Base-by-base conservation (phyloP, 2,888 invertebrate genomes). In the Leptopilina drosophilae region DNA sequence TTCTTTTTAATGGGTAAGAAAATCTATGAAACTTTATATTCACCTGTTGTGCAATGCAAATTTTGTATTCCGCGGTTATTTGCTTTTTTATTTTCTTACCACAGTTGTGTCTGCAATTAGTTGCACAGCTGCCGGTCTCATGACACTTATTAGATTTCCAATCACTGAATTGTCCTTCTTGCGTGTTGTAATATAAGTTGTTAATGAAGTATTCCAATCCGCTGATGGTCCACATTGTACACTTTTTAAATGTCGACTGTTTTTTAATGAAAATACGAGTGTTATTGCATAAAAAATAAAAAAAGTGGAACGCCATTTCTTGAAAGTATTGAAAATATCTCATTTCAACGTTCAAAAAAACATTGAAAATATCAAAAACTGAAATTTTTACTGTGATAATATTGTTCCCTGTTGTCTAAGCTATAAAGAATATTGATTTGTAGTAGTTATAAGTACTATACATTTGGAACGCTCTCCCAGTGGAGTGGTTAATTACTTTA, bases 41-140 rank as follows among this genome's bases (percentile, higher is more conserved):
- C 14, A 59, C 14, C 56, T 12, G 5, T 20, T 62, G 20, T 6
- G 15, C 20, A 62, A 62, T 62, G 9, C 20, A 9, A n/a, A 62
- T 62, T 62, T 59, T 15, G 15, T 59, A 59, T 33, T 33, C 33
- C 33, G 33, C 33, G 33, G 33, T 33, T 66, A 46, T 15, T 46
- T 42, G 11, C 7, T 5, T 12, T 4, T 67, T 49, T 59, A 76
- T 42, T 79, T 56, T 66, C 86, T 88, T 84, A 89, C 90, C 80
- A 84, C 86, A 49, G 87, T 88, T 5, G 88, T 90, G 81, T 90
- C 89, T n/a, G 87, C 82, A 79, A 90, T 90, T 53, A 90, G 86
- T 77, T 88, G 88, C 40, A 90, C 86, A 9, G 87, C 87, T 20
- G 86, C 84, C 2, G 90, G 88, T 81, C 89, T 87, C 84, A 88